Base-by-base conservation (phyloP, 2,888 invertebrate genomes). In the Hedychridium roseum region DNA sequence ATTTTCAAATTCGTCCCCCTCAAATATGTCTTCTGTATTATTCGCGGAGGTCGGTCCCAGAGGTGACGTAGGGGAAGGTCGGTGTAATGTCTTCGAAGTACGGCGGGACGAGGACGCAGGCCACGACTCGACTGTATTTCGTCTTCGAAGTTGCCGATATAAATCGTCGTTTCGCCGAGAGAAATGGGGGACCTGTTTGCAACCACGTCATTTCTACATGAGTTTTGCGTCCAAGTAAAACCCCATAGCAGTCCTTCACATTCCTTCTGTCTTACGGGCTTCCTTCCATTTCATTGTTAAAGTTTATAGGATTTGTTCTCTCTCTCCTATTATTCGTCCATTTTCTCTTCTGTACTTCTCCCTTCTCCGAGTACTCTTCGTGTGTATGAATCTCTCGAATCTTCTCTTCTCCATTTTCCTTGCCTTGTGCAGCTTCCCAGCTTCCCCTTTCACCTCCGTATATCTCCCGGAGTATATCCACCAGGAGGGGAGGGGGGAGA, bases 111-210 rank as follows among this genome's bases (percentile, higher is more conserved):
- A 39, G 43, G n/a, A n/a, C n/a, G n/a, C n/a, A n/a, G n/a, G 32
- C 27, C 43, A 3, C 27, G 27, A n/a, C 18, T 12, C 42, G 36
- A 47, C 38, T 47, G 39, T 36, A 36, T 28, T 44, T 50, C 42
- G 38, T 32, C 32, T 41, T 58, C 48, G 52, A 61, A 64, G 32
- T 64, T 64, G 31, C 16, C 51, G 18, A 30, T 54, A 61, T 64
- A 64, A 64, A 64, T 64, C 48, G 57, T 59, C 49, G 52, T 64
- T 64, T 54, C 49, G 36, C 31, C 43, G 26, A 14, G 31, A n/a
- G n/a, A n/a, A n/a, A n/a, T n/a, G n/a, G n/a, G n/a, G n/a, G n/a
- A n/a, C n/a, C n/a, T n/a, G n/a, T n/a, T n/a, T n/a, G n/a, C n/a
- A n/a, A n/a, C 32, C 31, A 20, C 16, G 23, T 23, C 21, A 31